Evolutionary conservation across 2,888 invertebrate genomes (phyloP).

Genomic region (Aporophyla lueneburgensis): DNA sequence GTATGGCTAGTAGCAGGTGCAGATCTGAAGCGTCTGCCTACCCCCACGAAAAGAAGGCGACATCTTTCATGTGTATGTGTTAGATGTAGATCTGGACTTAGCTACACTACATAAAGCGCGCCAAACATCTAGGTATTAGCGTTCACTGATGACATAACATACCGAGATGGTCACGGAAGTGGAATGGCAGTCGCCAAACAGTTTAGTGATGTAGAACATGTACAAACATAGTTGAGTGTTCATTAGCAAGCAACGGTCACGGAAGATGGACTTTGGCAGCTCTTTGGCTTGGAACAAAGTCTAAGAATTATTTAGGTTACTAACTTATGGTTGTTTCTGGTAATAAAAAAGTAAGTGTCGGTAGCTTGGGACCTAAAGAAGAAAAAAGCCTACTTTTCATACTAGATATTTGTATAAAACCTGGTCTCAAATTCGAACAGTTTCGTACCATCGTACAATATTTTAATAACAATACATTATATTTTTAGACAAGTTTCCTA

Average conservation of each 20-base stretch:
- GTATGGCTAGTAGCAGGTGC: not conserved
- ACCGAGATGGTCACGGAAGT: constrained; percentile 1
- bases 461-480: too few species aligned
- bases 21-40: not conserved
- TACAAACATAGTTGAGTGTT: not conserved
- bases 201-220: not conserved
- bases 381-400: not conserved
- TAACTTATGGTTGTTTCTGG: not conserved
- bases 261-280: constrained; percentile 10
- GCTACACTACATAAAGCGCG: not conserved
- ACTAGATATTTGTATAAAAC: not conserved
- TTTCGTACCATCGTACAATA: too few species aligned
- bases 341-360: not conserved
- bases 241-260: constrained; percentile 27
- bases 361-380: not conserved
- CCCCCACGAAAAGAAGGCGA: not conserved
- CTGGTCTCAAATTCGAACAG: too few species aligned
- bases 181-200: not conserved
- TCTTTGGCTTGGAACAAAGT: not conserved
- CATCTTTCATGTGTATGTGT: not conserved
- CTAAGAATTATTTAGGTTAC: constrained; percentile 10
- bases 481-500: too few species aligned
- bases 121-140: not conserved
- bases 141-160: not conserved
- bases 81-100: not conserved